Evolutionary conservation across 2,797 vertebrate species (phyloP), one percentile per base, ranked within the genome.

Genomic region (Sebastes steindachneri): DNA sequence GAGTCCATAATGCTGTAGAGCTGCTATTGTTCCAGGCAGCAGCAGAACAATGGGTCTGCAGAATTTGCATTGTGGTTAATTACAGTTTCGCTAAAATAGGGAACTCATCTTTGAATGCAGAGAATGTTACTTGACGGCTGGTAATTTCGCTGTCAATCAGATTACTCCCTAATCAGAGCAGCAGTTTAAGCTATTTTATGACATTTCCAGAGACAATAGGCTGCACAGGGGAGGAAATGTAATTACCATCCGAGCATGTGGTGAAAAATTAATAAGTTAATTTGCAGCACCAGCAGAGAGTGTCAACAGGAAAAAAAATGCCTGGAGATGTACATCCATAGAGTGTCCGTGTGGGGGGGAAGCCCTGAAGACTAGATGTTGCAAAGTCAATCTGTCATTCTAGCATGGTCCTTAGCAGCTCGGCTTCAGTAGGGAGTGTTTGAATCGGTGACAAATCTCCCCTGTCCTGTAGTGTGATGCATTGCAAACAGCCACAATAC

Each of bases 211-310:
- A 94, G 90, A 94, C 94, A 94, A 92, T 86, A 89, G 89, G 77
- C 89, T 86, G 92, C 88, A 88, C 92, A 88, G 82, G 86, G 90
- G 89, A 92, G 84, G 91, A 93, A 93, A 94, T 94, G 89, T 93
- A 94, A 95, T 95, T 95, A 95, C 89, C 90, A 92, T 90, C 90
- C 80, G 92, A 94, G 92, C 91, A 90, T 91, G 92, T 91, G 91
- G 84, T 92, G 93, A 92, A 93, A 94, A 94, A 93, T 95, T 92
- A 93, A 95, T 92, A 93, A 92, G 90, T 95, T 94, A 92, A 93
- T 94, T 92, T 94, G 92, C 87, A 84, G 92, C 91, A 89, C 90
- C 87, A 91, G 87, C 88, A 91, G 90, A 90, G 83, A 93, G 86
- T 80, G 91, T 91, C 91, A 92, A 93, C 88, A 92, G 80, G 79